Percentiles rank a stretch among this genome's conserved stretches.
Conservation (phyloP, 2,797 vertebrate genomes). For the Lepilemur ruficaudatus region DNA sequence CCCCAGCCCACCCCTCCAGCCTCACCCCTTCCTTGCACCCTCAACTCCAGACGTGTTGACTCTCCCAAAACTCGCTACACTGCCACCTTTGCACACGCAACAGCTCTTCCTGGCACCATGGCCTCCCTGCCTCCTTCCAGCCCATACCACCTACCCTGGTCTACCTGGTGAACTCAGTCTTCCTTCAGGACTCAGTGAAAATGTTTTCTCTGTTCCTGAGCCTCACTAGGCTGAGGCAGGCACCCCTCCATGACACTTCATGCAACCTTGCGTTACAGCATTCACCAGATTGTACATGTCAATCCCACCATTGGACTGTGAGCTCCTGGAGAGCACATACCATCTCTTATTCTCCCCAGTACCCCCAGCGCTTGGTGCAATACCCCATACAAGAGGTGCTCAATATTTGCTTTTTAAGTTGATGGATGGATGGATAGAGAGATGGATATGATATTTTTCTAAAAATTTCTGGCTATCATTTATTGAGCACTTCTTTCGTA, state of each 20-base stretch:
- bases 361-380: neutral
- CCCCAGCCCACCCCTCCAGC: neutral
- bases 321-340: neutral
- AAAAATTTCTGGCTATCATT: neutral
- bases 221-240: neutral
- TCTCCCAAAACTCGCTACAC: neutral
- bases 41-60: neutral
- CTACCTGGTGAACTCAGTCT: neutral
- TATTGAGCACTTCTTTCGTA: neutral
- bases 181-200: neutral
- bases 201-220: neutral
- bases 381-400: neutral
- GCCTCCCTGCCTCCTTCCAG: neutral
- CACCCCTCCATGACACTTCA: neutral
- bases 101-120: neutral
- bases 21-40: neutral
- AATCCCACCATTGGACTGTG: neutral
- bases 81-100: neutral
- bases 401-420: neutral
- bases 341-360: neutral
- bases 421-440: neutral
- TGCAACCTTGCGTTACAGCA: neutral
- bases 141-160: accelerated
- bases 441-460: neutral
- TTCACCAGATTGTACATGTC: neutral